A percentile compares a stretch with the other conserved stretches of the same genome.
phyloP scores from a whole-genome alignment of 2,888 invertebrate species.

The Corythucha ciliata region DNA sequence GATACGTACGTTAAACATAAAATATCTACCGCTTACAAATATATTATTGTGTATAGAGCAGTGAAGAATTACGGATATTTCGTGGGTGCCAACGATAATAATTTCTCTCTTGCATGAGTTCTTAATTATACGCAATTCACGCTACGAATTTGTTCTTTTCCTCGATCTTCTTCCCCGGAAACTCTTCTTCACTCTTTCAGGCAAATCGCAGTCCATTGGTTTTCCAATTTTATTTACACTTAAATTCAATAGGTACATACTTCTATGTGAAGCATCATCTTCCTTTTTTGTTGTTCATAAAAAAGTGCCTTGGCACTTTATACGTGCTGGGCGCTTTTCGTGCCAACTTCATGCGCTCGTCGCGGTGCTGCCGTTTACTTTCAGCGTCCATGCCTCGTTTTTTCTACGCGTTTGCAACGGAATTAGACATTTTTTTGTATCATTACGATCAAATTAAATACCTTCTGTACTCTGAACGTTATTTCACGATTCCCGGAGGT shows the following conservation, averaged over 20 bases:
- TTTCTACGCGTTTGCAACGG: no score
- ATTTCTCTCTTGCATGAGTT: no score
- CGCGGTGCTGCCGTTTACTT: constrained; percentile 54
- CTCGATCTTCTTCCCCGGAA: no score
- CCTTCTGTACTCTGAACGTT: constrained; percentile 59
- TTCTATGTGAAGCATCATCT: no score
- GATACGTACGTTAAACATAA: constrained; percentile 71
- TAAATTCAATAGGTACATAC: no score
- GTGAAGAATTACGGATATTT: constrained; percentile 43
- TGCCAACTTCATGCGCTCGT: constrained; percentile 58
- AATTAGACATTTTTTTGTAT: no score
- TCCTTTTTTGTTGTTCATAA: constrained; percentile 22
- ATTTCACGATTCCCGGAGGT: constrained; percentile 67
- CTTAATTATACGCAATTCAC: no score
- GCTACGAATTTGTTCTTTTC: no score
- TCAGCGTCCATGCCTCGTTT: constrained; percentile 42
- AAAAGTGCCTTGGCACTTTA: constrained; percentile 29
- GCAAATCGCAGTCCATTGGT: no score
- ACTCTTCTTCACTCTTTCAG: no score
- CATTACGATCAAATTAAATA: constrained; percentile 31
- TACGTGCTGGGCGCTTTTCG: constrained; percentile 33
- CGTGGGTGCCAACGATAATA: no score
- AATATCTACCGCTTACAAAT: constrained; percentile 73
- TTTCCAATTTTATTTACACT: no score
- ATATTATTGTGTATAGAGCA: constrained; percentile 70